Evolutionary conservation across 2,888 invertebrate genomes (phyloP).

Genomic region (Leucozona laternaria): DNA sequence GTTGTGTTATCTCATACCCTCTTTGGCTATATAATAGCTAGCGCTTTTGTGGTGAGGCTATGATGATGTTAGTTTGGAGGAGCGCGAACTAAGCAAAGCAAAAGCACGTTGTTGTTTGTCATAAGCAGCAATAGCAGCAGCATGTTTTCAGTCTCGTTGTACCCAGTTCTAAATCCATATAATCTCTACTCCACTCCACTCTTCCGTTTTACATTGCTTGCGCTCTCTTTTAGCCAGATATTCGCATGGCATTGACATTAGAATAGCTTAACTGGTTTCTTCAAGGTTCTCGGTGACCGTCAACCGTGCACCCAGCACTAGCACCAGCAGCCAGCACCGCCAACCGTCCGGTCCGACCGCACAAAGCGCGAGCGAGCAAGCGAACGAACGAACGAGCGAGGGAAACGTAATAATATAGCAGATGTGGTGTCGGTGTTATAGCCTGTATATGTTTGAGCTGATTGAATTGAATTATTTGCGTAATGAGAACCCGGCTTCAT

Average conservation of each 20-base stretch:
- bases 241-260: slow-evolving; percentile 83
- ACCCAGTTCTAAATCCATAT: slow-evolving; percentile 16
- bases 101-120: slow-evolving; percentile 69
- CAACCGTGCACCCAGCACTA: slow-evolving; percentile 75
- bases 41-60: not conserved
- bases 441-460: slow-evolving; percentile 28
- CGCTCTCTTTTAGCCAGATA: slow-evolving; percentile 68
- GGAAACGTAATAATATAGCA: slow-evolving; percentile 58
- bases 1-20: slow-evolving; percentile 24
- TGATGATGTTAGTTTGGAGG: slow-evolving; percentile 38
- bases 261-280: slow-evolving; percentile 82
- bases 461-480: slow-evolving; percentile 72
- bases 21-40: not conserved
- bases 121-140: slow-evolving; percentile 17
- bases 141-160: not conserved
- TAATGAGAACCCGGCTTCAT: slow-evolving; percentile 62
- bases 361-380: not conserved
- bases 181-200: slow-evolving; percentile 1
- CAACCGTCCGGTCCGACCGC: not conserved
- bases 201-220: slow-evolving; percentile 31
- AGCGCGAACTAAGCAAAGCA: slow-evolving; percentile 37
- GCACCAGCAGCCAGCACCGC: slow-evolving; percentile 53
- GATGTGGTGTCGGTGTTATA: slow-evolving; percentile 34
- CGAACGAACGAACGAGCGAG: slow-evolving; percentile 8
- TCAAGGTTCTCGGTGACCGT: slow-evolving; percentile 81